phyloP scores from a whole-genome alignment of 2,888 invertebrate genomes.

The Athripsodes cinereus region DNA sequence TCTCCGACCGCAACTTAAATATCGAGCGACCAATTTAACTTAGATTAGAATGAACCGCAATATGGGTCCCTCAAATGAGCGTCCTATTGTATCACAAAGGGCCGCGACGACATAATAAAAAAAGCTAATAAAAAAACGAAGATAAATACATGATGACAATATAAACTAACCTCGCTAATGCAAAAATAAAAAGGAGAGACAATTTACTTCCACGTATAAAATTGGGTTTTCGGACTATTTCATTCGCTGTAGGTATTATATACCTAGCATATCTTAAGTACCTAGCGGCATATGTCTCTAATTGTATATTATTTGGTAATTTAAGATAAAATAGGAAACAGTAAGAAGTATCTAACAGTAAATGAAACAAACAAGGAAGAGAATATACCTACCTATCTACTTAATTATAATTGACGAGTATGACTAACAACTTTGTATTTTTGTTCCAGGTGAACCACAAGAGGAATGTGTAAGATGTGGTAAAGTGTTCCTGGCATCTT shows the following conservation, averaged over 20 bases:
- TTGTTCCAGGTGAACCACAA: constrained; percentile 49
- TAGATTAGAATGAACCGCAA: constrained; percentile 19
- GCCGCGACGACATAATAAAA: constrained; percentile 9
- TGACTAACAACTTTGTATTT: constrained; percentile 2
- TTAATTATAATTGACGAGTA: no score
- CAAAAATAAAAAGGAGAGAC: constrained; percentile 10
- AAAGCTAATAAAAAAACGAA: constrained; percentile 13
- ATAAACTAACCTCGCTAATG: constrained; percentile 11
- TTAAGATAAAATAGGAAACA: no score
- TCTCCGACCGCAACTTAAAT: constrained; percentile 8
- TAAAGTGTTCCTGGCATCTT: constrained; percentile 45
- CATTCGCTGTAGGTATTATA: no score
- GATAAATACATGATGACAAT: constrained; percentile 19
- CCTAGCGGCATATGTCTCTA: no score
- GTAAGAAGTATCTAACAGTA: no score
- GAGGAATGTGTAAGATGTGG: constrained; percentile 55
- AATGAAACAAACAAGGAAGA: no score
- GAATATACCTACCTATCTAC: no score
- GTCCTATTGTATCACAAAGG: constrained; percentile 6
- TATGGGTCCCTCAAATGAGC: constrained; percentile 5
- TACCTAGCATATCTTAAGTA: no score
- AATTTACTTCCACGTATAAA: not conserved
- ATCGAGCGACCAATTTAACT: constrained; percentile 24
- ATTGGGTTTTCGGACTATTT: not conserved
- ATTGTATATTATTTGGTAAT: no score